phyloP scores from a whole-genome alignment of 2,797 vertebrate species.

The Sebastes nivosus region DNA sequence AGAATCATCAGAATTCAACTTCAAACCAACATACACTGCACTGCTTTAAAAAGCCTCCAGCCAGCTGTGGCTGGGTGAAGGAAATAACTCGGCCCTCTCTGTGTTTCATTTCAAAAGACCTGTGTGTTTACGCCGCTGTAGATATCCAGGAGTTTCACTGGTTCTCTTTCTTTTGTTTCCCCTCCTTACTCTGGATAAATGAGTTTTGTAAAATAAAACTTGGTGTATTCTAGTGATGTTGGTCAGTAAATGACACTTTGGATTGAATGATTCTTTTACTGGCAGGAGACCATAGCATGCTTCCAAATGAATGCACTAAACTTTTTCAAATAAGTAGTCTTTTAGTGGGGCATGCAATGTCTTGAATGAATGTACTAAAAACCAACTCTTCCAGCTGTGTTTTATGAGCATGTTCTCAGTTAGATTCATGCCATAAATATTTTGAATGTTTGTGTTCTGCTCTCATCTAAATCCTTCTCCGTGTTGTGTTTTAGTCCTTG shows the following conservation, averaged over 20 bases:
- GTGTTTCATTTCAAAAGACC: too few relatives aligned
- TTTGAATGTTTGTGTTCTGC: conserved; percentile 8
- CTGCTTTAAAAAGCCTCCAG: background rate
- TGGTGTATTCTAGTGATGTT: background rate
- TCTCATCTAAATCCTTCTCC: conserved; percentile 8
- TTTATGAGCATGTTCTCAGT: conserved; percentile 29
- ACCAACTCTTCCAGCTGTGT: background rate
- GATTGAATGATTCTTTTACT: background rate
- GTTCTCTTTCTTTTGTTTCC: background rate
- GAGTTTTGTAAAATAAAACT: too few relatives aligned
- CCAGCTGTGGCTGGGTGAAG: background rate
- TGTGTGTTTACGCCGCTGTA: background rate
- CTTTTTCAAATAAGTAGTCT: background rate
- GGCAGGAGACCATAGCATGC: background rate
- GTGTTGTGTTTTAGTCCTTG: conserved; percentile 31
- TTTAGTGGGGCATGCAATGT: background rate
- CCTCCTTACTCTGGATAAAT: too few relatives aligned
- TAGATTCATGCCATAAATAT: background rate
- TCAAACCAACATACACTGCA: too few relatives aligned
- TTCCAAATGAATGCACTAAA: background rate
- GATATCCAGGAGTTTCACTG: background rate
- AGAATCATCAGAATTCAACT: background rate
- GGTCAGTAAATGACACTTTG: background rate
- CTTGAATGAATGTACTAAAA: background rate
- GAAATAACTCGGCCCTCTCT: background rate